phyloP scores from a whole-genome alignment of 2,888 invertebrate genomes.

The Drosophila barbarae region DNA sequence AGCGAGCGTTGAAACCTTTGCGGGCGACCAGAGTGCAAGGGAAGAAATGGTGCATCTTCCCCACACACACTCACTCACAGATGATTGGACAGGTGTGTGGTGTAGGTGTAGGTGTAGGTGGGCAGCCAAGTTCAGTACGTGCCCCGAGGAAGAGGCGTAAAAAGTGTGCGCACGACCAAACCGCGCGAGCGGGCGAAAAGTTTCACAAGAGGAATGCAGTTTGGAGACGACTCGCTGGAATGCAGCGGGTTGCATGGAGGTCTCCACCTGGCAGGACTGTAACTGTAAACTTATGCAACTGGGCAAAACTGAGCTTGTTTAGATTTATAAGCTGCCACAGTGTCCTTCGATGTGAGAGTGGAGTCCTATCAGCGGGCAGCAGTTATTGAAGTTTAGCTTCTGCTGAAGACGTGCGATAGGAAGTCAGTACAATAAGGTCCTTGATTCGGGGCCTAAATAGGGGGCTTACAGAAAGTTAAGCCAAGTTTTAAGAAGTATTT shows the following conservation, averaged over 20 bases:
- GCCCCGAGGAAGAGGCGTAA: conserved; percentile 36
- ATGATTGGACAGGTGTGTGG: conserved; percentile 33
- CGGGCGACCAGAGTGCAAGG: conserved; percentile 36
- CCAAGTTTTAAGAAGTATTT: not conserved
- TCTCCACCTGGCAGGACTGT: conserved; percentile 15
- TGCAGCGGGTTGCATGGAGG: conserved; percentile 19
- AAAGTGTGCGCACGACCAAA: conserved; percentile 49
- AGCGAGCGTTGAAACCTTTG: conserved; percentile 47
- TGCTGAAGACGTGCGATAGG: not conserved
- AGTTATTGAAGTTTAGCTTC: conserved; percentile 12
- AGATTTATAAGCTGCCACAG: conserved; percentile 46
- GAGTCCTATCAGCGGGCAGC: conserved; percentile 25
- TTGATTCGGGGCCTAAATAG: conserved; percentile 5
- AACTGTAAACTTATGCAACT: conserved; percentile 55
- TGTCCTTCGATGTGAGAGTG: conserved; percentile 20
- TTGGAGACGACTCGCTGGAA: conserved; percentile 22
- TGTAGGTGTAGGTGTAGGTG: not conserved
- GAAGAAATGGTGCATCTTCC: conserved; percentile 3
- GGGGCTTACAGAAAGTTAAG: not conserved
- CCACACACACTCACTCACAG: conserved; percentile 21
- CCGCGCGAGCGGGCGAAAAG: conserved; percentile 45
- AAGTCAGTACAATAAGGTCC: conserved; percentile 4
- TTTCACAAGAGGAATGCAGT: conserved; percentile 31
- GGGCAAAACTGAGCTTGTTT: conserved; percentile 49
- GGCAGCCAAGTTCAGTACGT: conserved; percentile 38